Base-by-base conservation (phyloP, 2,888 invertebrate genomes). In the Amphipoea lucens region DNA sequence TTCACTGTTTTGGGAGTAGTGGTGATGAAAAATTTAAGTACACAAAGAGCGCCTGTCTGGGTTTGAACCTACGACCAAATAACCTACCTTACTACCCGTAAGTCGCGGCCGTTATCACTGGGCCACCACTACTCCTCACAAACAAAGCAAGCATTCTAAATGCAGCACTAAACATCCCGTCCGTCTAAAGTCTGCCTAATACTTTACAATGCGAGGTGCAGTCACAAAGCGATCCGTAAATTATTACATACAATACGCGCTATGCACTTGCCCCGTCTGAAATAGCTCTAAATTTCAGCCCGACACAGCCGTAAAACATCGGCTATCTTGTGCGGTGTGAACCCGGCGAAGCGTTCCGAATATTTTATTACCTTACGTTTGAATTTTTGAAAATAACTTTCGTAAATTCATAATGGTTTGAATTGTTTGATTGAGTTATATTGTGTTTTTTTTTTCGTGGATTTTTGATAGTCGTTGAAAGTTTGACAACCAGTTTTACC, bases 291-390 rank as follows among this genome's bases (percentile, higher is more conserved):
- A 85, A 88, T 85, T 79, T 77, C 74, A 70, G 12, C 62, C 84
- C 69, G 74, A 79, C 84, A 57, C 23, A 29, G 73, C 79, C 85
- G 81, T 88, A 87, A 87, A 89, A 83, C 89, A 83, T 74, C 63
- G 68, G 79, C 79, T 88, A 89, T 87, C 88, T 89, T 87, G 79
- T 85, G 76, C 85, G 77, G 83, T 76, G 75, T 75, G 79, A 77
- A 81, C 71, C 83, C 77, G 85, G 60, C 71, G 79, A 85, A 82
- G 79, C 76, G n/a, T 29, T 29, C 6, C 57, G 76, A 83, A 89
- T 89, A 83, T 85, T 85, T 89, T 88, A 87, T 85, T 75, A 89
- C 66, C 65, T 20, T 71, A 67, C 60, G 66, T 85, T 73, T 82
- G 85, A 85, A 79, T 87, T 88, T 89, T 87, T 78, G 66, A 85